Evolutionary conservation across 2,113 vertebrate species (phyloP).

Genomic region (Anhinga rufa): DNA sequence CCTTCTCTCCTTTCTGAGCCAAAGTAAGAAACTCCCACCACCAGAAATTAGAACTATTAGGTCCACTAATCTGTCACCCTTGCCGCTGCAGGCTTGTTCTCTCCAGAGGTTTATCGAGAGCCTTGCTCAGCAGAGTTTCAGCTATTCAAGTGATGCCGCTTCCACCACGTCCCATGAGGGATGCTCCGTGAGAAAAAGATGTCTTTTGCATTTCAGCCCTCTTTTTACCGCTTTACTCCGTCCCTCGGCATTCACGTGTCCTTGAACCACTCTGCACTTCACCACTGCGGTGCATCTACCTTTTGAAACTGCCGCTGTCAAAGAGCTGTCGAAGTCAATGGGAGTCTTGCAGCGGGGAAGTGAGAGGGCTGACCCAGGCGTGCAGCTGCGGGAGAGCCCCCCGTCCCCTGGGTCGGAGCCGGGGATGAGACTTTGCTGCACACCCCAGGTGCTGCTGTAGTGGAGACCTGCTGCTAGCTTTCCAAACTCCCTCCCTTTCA

Average conservation of each 20-base stretch:
- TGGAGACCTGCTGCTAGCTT: background rate
- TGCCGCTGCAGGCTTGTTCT: background rate
- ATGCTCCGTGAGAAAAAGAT: fast-evolving
- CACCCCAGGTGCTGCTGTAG: background rate
- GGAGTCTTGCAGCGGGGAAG: background rate
- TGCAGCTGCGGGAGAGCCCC: background rate
- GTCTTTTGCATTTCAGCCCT: background rate
- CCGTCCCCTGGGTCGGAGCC: background rate
- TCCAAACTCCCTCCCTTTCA: background rate
- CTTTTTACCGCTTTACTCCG: background rate
- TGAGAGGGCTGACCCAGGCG: background rate
- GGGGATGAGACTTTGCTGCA: background rate
- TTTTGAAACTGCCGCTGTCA: fast-evolving
- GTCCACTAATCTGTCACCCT: fast-evolving
- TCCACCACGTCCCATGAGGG: fast-evolving
- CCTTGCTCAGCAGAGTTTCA: background rate
- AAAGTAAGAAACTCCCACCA: background rate
- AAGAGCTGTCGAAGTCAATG: background rate
- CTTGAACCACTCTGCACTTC: background rate
- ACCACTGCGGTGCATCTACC: fast-evolving
- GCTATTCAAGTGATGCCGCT: background rate
- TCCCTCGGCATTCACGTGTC: fast-evolving
- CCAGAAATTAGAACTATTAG: fast-evolving
- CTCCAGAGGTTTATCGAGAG: background rate
- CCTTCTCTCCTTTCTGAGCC: background rate